Conservation (phyloP, 2,797 vertebrate genomes). For the Sebastiscus tertius region DNA sequence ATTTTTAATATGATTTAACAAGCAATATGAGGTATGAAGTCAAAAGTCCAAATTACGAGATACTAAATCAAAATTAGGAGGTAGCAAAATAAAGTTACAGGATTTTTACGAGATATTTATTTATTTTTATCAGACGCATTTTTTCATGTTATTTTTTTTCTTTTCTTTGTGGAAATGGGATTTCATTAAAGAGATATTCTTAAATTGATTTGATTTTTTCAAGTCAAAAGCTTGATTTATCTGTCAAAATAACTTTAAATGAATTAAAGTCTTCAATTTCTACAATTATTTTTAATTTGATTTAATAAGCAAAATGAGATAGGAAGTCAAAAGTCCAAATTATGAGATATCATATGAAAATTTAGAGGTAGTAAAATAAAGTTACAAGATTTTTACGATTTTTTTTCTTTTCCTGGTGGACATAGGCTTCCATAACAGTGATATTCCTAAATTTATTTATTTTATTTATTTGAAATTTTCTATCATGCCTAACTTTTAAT, state of each 20-base stretch:
- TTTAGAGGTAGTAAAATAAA: too few relatives aligned
- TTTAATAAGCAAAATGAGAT: background rate
- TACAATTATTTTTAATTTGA: background rate
- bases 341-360: too few relatives aligned
- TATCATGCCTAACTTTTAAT: background rate
- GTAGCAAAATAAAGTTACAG: background rate
- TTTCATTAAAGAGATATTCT: background rate
- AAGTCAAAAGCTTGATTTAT: background rate
- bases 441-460: too few relatives aligned
- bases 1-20: background rate
- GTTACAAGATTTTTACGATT: too few relatives aligned
- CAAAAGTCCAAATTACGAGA: background rate
- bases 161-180: background rate
- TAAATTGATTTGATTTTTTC: background rate
- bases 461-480: too few relatives aligned
- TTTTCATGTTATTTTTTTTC: background rate
- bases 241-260: background rate
- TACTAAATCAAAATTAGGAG: background rate
- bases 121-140: background rate
- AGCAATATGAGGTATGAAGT: background rate
- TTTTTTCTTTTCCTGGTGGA: too few relatives aligned
- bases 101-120: background rate
- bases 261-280: background rate
- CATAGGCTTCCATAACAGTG: too few relatives aligned
- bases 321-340: background rate